Base-by-base conservation (phyloP, 2,888 invertebrate genomes). In the Baccha elongata region DNA sequence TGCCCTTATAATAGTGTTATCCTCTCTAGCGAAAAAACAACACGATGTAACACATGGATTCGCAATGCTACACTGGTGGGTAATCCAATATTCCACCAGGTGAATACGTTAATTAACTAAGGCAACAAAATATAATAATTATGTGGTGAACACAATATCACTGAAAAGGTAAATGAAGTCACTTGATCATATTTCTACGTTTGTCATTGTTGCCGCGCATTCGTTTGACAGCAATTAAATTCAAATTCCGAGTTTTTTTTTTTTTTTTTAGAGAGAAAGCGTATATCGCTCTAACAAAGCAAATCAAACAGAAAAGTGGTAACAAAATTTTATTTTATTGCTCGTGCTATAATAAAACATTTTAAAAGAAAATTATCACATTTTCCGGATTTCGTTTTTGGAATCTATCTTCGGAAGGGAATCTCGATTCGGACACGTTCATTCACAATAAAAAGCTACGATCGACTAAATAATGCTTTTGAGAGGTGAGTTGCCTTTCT, bases 401-500 rank as follows among this genome's bases (percentile, higher is more conserved):
- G 5, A 32, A 26, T 37, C 53, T 37, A 42, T 29, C 17, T 17
- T 35, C 21, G 35, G 42, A 19, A 60, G 35, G 42, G 29, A 60
- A 19, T 58, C 17, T 37, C 19, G 11, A 50, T 8, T 19, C 19
- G 13, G 40, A 74, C 69, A 72, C 75, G 68, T 67, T 75, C 53
- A 55, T 35, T 48, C 83, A 40, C 76, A 23, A 40, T 58, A 73
- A 58, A 83, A 83, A 73, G 78, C 67, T 73, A 73, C 83, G 68
- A 78, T 78, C 83, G 62, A 83, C 83, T 83, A 55, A 83, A 76
- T 62, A 68, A 46, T 32, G 76, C 76, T 83, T 79, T 78, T 76
- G 78, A 83, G 78, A 83, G 83, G 76, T 83, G 83, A 78, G 83
- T 83, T 78, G 83, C 62, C 64, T 76, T 76, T 62, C 37, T 58